phyloP scores from a whole-genome alignment of 1,140 invertebrate genomes.

The Orussus abietinus region DNA sequence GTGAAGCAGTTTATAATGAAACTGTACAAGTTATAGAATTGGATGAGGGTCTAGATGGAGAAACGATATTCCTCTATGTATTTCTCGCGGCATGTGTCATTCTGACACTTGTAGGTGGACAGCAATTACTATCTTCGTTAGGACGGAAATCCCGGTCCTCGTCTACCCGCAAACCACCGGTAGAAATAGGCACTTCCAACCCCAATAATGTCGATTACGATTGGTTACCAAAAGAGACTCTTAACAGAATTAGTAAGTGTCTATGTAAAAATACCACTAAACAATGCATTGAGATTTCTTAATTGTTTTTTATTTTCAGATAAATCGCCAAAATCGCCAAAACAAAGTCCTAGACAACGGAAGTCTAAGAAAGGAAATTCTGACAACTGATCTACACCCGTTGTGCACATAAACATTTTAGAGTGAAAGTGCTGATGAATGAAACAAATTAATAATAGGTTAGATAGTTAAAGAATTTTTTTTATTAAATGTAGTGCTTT shows the following conservation, averaged over 20 bases:
- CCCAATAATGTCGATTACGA: slow-evolving; percentile 95
- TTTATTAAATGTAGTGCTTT: neutral
- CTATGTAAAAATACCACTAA: slow-evolving; percentile 13
- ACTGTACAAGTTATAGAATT: slow-evolving; percentile 96
- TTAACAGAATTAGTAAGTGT: slow-evolving; percentile 78
- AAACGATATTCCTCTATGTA: slow-evolving; percentile 97
- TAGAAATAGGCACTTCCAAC: slow-evolving; percentile 79
- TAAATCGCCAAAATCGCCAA: slow-evolving; percentile 57
- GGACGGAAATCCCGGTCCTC: slow-evolving; percentile 60
- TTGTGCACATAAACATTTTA: too few relatives aligned
- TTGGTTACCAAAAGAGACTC: slow-evolving; percentile 91
- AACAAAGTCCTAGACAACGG: slow-evolving; percentile 69
- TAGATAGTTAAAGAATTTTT: neutral
- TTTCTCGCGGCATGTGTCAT: slow-evolving; percentile 87
- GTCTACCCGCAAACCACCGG: slow-evolving; percentile 57
- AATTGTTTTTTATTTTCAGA: slow-evolving; percentile 48
- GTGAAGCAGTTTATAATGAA: slow-evolving; percentile 96
- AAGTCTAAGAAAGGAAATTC: slow-evolving; percentile 70
- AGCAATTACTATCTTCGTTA: slow-evolving; percentile 83
- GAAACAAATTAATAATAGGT: too few relatives aligned
- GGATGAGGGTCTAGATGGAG: slow-evolving; percentile 94
- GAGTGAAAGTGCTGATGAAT: too few relatives aligned
- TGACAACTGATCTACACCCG: too few relatives aligned
- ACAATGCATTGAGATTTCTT: slow-evolving; percentile 7
- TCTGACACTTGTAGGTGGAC: slow-evolving; percentile 81